Evolutionary conservation across 2,113 vertebrate species (phyloP).

Genomic region (Cebus imitator): DNA sequence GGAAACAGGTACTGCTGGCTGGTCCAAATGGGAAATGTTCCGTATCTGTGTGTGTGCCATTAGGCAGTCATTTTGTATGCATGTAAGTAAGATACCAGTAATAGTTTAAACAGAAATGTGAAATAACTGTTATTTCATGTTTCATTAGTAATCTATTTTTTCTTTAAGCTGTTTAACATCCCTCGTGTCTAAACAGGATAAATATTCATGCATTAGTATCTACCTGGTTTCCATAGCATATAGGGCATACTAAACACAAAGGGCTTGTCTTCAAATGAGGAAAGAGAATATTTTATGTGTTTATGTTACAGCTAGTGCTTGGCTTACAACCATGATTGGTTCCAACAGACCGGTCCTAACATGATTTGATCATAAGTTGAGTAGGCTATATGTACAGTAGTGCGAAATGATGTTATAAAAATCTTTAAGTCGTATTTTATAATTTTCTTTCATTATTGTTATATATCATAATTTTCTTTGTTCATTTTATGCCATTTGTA

Average conservation of each 20-base stretch:
- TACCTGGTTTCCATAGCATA: background rate
- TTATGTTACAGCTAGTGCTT: too few relatives aligned
- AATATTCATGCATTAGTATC: background rate
- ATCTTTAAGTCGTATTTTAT: too few relatives aligned
- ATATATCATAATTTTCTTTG: too few relatives aligned
- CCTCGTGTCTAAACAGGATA: background rate
- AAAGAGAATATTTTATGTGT: background rate
- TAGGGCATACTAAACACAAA: background rate
- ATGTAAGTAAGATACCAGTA: background rate
- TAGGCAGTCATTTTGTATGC: background rate
- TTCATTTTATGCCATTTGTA: too few relatives aligned
- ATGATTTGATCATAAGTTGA: too few relatives aligned
- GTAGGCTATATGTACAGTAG: too few relatives aligned
- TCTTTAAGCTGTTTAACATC: slow-evolving; percentile 20
- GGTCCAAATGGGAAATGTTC: background rate
- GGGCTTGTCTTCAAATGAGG: background rate
- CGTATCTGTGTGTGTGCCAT: background rate
- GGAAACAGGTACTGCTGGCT: background rate
- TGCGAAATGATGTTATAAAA: too few relatives aligned
- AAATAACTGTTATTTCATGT: background rate
- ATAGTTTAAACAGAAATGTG: background rate
- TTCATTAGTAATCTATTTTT: slow-evolving; percentile 26
- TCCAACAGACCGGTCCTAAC: too few relatives aligned
- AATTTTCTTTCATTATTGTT: too few relatives aligned
- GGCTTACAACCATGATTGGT: too few relatives aligned